These are phyloP conservation scores for Beaufortia kweichowensis DNA, from an alignment of 2,113 vertebrate genomes.

Conservation along the genomic window DNA sequence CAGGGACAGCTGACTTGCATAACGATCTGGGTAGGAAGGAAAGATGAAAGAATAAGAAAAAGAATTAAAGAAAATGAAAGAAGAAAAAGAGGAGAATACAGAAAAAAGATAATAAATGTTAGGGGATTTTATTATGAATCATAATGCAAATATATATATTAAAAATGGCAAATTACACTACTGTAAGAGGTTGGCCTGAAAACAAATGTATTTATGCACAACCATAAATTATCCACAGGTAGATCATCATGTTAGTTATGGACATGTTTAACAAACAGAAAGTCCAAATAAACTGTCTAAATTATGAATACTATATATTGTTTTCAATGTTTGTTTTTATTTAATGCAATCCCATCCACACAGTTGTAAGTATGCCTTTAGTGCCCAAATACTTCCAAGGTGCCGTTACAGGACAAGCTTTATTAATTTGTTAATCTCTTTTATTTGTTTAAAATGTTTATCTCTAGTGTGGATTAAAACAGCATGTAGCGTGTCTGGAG, in stretches of 20 bases:
- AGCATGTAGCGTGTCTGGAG: background rate
- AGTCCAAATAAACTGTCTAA: no score
- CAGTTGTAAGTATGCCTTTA: no score
- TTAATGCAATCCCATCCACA: no score
- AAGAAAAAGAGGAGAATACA: conserved; percentile 35
- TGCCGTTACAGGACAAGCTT: no score
- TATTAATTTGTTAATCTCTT: no score
- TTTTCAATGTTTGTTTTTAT: no score
- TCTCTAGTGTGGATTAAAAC: background rate
- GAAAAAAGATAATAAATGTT: conserved; percentile 52
- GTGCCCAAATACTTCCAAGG: no score
- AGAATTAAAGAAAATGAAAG: conserved; percentile 22
- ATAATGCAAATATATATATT: conserved; percentile 22
- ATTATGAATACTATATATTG: no score
- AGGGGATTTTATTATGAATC: conserved; percentile 31
- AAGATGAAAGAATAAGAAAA: conserved; percentile 43
- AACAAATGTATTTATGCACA: no score
- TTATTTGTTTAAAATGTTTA: background rate
- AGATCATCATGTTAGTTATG: no score
- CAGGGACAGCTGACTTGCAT: conserved; percentile 72
- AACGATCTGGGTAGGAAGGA: conserved; percentile 73
- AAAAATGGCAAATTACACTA: background rate
- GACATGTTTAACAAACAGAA: no score
- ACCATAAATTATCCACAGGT: no score
- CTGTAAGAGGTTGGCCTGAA: background rate